These are phyloP conservation scores for Acomys russatus DNA, from an alignment of 2,797 vertebrate genomes.

Conservation along the genomic window DNA sequence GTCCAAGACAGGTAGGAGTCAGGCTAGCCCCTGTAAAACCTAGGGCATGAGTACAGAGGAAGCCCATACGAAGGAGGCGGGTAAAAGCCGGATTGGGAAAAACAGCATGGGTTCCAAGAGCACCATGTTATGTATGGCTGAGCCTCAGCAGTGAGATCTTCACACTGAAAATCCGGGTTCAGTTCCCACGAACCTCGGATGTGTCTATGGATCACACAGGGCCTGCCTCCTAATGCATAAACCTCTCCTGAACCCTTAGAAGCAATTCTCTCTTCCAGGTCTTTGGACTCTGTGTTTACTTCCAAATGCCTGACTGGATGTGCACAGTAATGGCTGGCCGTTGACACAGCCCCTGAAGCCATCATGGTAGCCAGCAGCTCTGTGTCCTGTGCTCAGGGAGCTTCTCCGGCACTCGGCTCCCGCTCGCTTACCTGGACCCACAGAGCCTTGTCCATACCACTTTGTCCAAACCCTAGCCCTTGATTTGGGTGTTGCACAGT, in stretches of 20 bases:
- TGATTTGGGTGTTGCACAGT: not conserved
- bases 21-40: not conserved
- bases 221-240: not conserved
- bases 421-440: fast-evolving
- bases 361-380: not conserved
- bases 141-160: too few species aligned
- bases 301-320: not conserved
- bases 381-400: fast-evolving
- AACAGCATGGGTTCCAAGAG: not conserved
- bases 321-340: not conserved
- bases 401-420: not conserved
- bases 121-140: fast-evolving
- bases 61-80: not conserved
- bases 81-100: not conserved
- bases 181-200: fast-evolving
- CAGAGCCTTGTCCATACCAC: not conserved
- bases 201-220: not conserved
- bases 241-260: not conserved
- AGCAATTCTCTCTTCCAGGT: not conserved
- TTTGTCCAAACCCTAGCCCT: not conserved
- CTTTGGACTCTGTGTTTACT: not conserved
- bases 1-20: too few species aligned
- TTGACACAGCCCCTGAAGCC: fast-evolving
- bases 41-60: too few species aligned
- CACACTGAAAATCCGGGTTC: not conserved